These are phyloP conservation scores for Mesorhabditis belari DNA, from an alignment of 2,888 invertebrate species.

Conservation along the genomic window DNA sequence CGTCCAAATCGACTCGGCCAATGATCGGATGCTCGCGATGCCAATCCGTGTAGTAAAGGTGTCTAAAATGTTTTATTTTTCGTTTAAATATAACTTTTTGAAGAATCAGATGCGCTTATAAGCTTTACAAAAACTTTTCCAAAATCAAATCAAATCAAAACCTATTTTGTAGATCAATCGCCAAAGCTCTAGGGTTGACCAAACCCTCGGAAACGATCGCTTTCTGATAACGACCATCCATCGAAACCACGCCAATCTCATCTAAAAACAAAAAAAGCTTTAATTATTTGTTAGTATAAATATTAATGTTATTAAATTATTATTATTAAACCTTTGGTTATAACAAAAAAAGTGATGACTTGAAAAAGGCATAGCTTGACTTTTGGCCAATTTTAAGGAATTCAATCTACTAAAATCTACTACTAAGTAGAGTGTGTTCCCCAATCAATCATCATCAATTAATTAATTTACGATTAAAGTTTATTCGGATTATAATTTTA, in stretches of 20 bases:
- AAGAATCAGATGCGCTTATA: neutral
- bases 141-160: slow-evolving; percentile 3
- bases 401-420: too few species aligned
- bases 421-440: too few species aligned
- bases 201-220: slow-evolving; percentile 72
- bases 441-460: too few species aligned
- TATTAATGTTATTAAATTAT: too few species aligned
- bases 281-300: neutral
- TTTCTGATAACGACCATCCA: slow-evolving; percentile 66
- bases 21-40: slow-evolving; percentile 81
- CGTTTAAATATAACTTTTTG: neutral
- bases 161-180: slow-evolving; percentile 70
- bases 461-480: too few species aligned
- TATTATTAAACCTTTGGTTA: too few species aligned
- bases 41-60: slow-evolving; percentile 98
- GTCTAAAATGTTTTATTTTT: slow-evolving; percentile 66
- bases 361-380: too few species aligned
- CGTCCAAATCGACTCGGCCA: slow-evolving; percentile 88
- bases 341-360: too few species aligned
- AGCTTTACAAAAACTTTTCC: neutral
- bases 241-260: slow-evolving; percentile 75
- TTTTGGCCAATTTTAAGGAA: too few species aligned
- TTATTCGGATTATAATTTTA: too few species aligned
- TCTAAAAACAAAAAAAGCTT: slow-evolving; percentile 17
- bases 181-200: slow-evolving; percentile 87